phyloP scores from a whole-genome alignment of 2,888 invertebrate species.

The Hecatera dysodea region DNA sequence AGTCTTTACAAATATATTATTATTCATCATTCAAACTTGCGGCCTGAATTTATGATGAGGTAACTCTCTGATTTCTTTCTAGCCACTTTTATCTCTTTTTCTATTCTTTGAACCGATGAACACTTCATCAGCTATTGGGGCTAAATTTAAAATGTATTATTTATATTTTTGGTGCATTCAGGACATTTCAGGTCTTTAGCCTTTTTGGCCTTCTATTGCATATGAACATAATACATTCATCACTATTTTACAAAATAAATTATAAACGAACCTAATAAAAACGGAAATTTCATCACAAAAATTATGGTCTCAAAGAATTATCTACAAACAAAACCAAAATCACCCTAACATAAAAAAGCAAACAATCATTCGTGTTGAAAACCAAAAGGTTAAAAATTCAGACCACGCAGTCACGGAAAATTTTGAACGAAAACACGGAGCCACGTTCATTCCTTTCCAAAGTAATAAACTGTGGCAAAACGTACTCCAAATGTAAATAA shows the following conservation, averaged over 20 bases:
- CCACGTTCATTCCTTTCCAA: constrained; percentile 46
- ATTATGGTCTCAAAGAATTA: constrained; percentile 2
- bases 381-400: constrained; percentile 26
- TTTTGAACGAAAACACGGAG: constrained; percentile 38
- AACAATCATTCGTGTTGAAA: constrained; percentile 33
- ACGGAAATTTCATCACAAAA: not conserved
- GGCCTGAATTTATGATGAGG: constrained; percentile 11
- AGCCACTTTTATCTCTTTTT: not conserved
- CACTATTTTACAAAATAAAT: not conserved
- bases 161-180: not conserved
- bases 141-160: not conserved
- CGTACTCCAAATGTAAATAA: constrained; percentile 59
- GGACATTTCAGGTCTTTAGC: not conserved
- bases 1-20: constrained; percentile 12
- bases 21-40: constrained; percentile 25
- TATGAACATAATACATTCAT: not conserved
- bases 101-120: not conserved
- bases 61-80: not conserved
- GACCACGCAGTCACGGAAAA: not conserved
- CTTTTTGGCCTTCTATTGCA: not conserved
- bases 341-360: constrained; percentile 15
- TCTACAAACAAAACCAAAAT: constrained; percentile 7
- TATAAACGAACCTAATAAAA: constrained; percentile 21
- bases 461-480: constrained; percentile 59
- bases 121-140: not conserved